phyloP scores from a whole-genome alignment of 2,888 invertebrate species.

The Pheosia gnoma region DNA sequence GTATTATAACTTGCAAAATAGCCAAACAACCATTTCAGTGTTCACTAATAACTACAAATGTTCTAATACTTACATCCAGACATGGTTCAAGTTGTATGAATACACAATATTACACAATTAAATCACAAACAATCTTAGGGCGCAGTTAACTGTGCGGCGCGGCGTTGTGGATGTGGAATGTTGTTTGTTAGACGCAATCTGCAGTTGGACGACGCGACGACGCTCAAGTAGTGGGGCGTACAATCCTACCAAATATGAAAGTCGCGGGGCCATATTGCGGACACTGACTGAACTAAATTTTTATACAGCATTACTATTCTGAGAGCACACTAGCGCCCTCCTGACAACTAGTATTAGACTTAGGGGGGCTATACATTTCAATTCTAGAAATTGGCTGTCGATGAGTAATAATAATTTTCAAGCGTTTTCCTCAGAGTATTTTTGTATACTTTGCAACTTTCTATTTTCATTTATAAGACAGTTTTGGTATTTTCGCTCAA shows the following conservation, averaged over 20 bases:
- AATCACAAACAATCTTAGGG: background rate
- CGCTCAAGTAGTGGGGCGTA: slow-evolving; percentile 5
- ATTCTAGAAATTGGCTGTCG: no score
- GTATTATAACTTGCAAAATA: background rate
- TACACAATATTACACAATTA: background rate
- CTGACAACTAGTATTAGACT: background rate
- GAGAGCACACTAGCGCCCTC: background rate
- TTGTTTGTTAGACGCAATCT: background rate
- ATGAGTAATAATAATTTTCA: no score
- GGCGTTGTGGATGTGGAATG: background rate
- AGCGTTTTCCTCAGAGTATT: no score
- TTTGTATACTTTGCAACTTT: no score
- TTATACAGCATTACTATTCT: background rate
- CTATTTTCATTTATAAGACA: no score
- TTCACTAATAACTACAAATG: background rate
- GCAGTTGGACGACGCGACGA: background rate
- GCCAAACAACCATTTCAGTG: background rate
- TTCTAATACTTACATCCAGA: slow-evolving; percentile 63
- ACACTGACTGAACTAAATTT: background rate
- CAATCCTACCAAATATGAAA: background rate
- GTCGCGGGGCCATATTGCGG: background rate
- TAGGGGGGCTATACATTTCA: no score
- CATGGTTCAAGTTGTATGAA: slow-evolving; percentile 37
- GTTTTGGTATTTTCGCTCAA: no score
- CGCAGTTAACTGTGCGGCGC: background rate